Percentiles rank a stretch among this genome's conserved stretches.
phyloP scores from a whole-genome alignment of 2,797 vertebrate genomes.

The Hemitrygon akajei region DNA sequence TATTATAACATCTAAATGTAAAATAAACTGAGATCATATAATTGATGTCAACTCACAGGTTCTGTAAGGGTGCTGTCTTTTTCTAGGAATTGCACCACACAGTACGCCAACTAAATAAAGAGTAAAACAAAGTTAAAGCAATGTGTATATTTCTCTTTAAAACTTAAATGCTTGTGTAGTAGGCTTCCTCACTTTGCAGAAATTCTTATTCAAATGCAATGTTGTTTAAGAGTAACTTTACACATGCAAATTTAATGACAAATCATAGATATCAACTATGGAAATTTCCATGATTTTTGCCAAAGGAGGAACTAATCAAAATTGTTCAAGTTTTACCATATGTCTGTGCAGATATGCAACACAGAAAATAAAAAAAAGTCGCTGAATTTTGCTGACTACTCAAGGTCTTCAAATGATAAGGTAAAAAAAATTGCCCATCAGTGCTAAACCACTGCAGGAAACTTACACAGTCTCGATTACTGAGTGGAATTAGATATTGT shows the following conservation, averaged over 20 bases:
- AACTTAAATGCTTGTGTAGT: neutral
- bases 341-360: neutral
- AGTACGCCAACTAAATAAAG: slow-evolving; percentile 82
- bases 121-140: slow-evolving; percentile 40
- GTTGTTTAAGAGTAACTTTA: neutral
- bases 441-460: neutral
- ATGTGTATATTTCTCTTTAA: slow-evolving; percentile 29
- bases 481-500: neutral
- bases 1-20: neutral
- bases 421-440: neutral
- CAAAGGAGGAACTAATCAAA: neutral
- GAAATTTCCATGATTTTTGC: neutral
- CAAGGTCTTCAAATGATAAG: neutral
- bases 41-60: slow-evolving; percentile 67
- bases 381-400: neutral
- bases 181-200: neutral
- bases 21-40: neutral
- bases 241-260: neutral
- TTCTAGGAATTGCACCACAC: slow-evolving; percentile 96
- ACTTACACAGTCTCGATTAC: neutral
- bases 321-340: neutral
- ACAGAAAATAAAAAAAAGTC: neutral
- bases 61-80: slow-evolving; percentile 99
- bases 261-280: neutral
- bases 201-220: neutral